phyloP scores from a whole-genome alignment of 2,888 invertebrate genomes.

The Coelopa pilipes region DNA sequence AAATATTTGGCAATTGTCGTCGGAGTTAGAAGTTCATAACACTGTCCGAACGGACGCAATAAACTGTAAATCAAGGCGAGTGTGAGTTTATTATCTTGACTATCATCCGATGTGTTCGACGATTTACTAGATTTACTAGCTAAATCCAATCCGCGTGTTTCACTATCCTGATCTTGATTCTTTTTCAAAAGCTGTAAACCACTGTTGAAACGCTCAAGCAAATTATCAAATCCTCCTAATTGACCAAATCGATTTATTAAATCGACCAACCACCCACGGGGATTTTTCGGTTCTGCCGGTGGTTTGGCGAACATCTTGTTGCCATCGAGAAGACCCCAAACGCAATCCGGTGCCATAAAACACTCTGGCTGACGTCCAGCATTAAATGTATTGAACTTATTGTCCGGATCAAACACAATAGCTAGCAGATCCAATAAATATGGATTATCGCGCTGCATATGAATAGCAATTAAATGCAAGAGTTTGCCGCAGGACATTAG shows the following conservation, averaged over 20 bases:
- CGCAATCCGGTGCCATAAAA: conserved; percentile 58
- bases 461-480: conserved; percentile 91
- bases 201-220: conserved; percentile 84
- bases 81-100: conserved; percentile 69
- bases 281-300: conserved; percentile 82
- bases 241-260: conserved; percentile 94
- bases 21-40: conserved; percentile 89
- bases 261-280: conserved; percentile 96
- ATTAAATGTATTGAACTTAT: conserved; percentile 78
- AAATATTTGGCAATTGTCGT: conserved; percentile 92
- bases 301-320: conserved; percentile 73
- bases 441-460: conserved; percentile 90
- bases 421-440: conserved; percentile 91
- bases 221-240: conserved; percentile 87
- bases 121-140: conserved; percentile 41
- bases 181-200: conserved; percentile 74
- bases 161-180: conserved; percentile 60
- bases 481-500: conserved; percentile 92
- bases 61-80: conserved; percentile 84
- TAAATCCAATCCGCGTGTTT: conserved; percentile 38
- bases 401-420: conserved; percentile 94
- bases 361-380: conserved; percentile 63
- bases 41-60: conserved; percentile 90
- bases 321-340: conserved; percentile 74
- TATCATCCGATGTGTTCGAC: conserved; percentile 47